These are phyloP conservation scores for Trissolcus brochymenae DNA, from an alignment of 2,888 invertebrate species.

Conservation along the genomic window DNA sequence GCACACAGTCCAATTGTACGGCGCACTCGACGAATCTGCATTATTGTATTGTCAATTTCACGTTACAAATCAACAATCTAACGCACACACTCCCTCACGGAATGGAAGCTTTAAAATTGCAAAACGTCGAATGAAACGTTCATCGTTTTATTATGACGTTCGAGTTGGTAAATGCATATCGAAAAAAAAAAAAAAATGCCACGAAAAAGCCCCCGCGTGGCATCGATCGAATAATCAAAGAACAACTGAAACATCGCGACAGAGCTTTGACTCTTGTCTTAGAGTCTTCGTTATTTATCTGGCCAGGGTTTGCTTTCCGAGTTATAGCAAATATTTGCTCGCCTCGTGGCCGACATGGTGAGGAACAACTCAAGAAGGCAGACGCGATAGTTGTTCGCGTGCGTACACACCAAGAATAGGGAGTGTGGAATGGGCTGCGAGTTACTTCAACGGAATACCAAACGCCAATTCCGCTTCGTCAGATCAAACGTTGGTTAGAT, in stretches of 20 bases:
- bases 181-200: constrained; percentile 52
- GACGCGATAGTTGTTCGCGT: constrained; percentile 66
- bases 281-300: constrained; percentile 65
- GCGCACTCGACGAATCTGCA: constrained; percentile 16
- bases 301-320: constrained; percentile 62
- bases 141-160: constrained; percentile 3
- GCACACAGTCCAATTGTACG: constrained; percentile 14
- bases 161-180: constrained; percentile 35
- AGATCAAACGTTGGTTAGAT: constrained; percentile 67
- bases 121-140: constrained; percentile 7
- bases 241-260: constrained; percentile 55
- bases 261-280: constrained; percentile 58
- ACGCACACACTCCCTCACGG: constrained; percentile 3
- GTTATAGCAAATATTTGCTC: constrained; percentile 72
- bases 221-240: constrained; percentile 59
- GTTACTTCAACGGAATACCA: constrained; percentile 69
- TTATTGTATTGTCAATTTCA: constrained; percentile 21
- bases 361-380: constrained; percentile 62
- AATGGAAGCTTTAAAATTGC: constrained; percentile 5
- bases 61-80: constrained; percentile 30
- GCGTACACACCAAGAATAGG: constrained; percentile 65
- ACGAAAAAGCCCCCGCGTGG: constrained; percentile 36
- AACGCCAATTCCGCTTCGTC: constrained; percentile 67
- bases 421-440: constrained; percentile 61
- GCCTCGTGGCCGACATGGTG: constrained; percentile 65